Evolutionary conservation across 2,797 vertebrate genomes (phyloP).

Genomic region (Periparus ater): DNA sequence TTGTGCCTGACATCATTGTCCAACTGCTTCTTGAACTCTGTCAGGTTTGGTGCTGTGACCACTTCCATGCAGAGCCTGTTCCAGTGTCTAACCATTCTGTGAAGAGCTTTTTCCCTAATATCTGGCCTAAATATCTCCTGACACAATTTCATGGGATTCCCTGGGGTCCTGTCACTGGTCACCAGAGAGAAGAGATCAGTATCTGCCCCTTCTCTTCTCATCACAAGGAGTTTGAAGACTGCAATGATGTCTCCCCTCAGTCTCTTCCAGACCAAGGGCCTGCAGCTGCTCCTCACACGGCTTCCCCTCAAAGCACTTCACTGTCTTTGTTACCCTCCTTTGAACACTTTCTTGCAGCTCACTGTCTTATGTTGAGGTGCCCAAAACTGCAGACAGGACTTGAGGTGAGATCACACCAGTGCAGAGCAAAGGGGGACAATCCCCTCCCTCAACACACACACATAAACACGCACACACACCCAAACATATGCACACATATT

Average conservation of each 20-base stretch:
- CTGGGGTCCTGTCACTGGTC: neutral
- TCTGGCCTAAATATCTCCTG: neutral
- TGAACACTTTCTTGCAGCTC: neutral
- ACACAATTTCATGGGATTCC: neutral
- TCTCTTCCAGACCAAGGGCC: neutral
- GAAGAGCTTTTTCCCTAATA: neutral
- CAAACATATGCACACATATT: too few relatives aligned
- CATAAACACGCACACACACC: too few relatives aligned
- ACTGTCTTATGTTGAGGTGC: neutral
- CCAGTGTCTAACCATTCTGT: rapidly evolving
- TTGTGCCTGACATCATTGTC: neutral
- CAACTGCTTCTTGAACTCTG: neutral
- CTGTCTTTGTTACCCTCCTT: neutral
- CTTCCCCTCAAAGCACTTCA: neutral
- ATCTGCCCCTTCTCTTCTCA: too few relatives aligned
- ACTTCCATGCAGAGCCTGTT: neutral
- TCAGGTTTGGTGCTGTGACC: neutral
- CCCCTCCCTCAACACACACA: neutral
- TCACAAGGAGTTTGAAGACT: neutral
- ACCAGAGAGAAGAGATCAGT: neutral
- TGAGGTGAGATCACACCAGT: neutral
- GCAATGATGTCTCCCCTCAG: neutral
- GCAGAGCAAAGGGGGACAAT: rapidly evolving
- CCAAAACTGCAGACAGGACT: neutral
- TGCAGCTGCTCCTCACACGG: neutral